Conservation (phyloP, 2,888 invertebrate species). For the Spisula subtruncata region DNA sequence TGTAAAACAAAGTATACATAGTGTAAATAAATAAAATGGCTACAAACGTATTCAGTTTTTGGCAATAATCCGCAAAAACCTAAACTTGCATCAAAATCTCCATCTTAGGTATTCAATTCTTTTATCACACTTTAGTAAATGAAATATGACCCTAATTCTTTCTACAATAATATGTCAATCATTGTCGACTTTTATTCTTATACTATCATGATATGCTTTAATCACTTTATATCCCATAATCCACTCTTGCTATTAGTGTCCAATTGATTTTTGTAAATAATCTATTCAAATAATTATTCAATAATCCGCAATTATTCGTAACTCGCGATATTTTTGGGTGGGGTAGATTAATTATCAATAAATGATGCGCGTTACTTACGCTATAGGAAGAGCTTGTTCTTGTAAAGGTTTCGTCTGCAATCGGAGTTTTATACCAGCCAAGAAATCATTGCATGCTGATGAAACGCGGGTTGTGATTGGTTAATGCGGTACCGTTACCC, state of each 20-base stretch:
- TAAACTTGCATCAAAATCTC: background rate
- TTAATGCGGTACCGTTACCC: background rate
- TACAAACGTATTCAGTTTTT: constrained; percentile 10
- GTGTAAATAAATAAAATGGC: background rate
- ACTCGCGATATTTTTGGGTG: constrained; percentile 38
- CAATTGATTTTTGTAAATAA: constrained; percentile 5
- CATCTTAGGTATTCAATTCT: background rate
- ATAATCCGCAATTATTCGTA: constrained; percentile 22
- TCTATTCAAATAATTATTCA: background rate
- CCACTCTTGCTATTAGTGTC: background rate
- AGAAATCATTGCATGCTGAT: background rate
- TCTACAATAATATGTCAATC: constrained; percentile 18
- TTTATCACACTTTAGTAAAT: background rate
- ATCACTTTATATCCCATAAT: constrained; percentile 19
- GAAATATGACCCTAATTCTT: background rate
- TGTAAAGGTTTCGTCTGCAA: constrained; percentile 49
- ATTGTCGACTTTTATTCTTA: background rate
- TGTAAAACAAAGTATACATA: background rate
- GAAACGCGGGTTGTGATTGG: constrained; percentile 56
- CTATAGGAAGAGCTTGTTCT: constrained; percentile 66
- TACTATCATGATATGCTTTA: background rate
- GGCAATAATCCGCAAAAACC: background rate
- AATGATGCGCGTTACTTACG: constrained; percentile 59
- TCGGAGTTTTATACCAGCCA: constrained; percentile 29
- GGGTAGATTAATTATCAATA: constrained; percentile 14